Base-by-base conservation (phyloP, 2,113 vertebrate genomes). In the Columba janthina region DNA sequence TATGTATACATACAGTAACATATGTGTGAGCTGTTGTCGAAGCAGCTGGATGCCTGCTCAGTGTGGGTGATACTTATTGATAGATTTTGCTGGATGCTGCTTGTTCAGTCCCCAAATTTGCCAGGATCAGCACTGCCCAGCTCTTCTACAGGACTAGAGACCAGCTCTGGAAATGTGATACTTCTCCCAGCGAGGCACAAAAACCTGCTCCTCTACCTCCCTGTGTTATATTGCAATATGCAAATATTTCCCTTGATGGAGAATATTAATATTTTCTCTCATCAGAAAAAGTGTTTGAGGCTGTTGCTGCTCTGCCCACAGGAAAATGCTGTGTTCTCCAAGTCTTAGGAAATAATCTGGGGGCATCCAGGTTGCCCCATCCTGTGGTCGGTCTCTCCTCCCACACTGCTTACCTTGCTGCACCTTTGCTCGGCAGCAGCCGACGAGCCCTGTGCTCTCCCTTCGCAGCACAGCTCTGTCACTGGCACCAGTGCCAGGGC, bases 1-100 rank as follows among this genome's bases (percentile, higher is more conserved):
- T 54, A 18, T 18, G 8, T 54, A 11, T 54, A 6, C 7, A 1
- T 19, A 3, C 3, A 7, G 2, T 13, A 21, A 17, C 0, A 5
- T 3, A 4, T 2, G 11, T 10, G 50, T 4, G 15, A 66, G 46
- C 51, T 1, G 7, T 16, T 4, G 3, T 12, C 19, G 10, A 5
- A 38, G 84, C 76, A 38, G 42, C 74, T 38, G 56, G 56, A 7
- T 32, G 44, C 56, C 29, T 0, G 6, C 74, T 28, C 34, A 8
- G 18, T 2, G 0, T 5, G 32, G 22, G 11, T 11, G n/a, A 19
- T 44, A n/a, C 10, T 54, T 31, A 6, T 8, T 9, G 60, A 34
- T 16, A 19, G 53, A 3, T 50, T n/a, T 31, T 46, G 54, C 34
- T 69, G 38, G 32, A 4, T 38, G 38, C 38, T 65, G 57, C 22